Evolutionary conservation across 2,113 vertebrate species (phyloP).

Genomic region (Formicarius rufipectus): DNA sequence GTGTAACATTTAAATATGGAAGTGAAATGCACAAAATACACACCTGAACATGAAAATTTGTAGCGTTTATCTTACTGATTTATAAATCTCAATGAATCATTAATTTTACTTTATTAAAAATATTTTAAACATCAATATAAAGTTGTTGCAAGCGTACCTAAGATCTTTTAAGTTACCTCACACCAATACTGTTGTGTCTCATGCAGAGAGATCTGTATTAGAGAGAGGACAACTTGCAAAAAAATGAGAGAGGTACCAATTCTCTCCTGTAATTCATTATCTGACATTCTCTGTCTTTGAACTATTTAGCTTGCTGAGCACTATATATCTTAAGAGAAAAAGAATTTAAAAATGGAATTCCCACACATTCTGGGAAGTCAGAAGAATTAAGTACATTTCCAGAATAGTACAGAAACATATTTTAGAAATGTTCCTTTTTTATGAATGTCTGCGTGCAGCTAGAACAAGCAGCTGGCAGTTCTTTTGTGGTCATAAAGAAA

Average conservation of each 20-base stretch:
- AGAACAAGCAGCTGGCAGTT: neutral
- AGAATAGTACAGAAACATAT: neutral
- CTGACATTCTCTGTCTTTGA: neutral
- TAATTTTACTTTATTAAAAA: neutral
- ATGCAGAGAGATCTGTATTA: neutral
- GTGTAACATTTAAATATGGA: neutral
- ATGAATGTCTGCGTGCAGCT: neutral
- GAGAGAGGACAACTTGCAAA: neutral
- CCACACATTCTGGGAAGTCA: neutral
- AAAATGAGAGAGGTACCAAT: neutral
- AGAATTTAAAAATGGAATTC: neutral
- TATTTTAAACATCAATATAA: neutral
- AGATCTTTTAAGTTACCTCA: neutral
- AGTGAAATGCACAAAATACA: neutral
- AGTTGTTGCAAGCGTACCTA: neutral
- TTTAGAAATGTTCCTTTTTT: neutral
- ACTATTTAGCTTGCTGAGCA: neutral
- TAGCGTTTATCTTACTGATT: neutral
- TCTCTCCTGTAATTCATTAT: neutral
- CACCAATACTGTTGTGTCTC: neutral
- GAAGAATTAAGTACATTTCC: neutral
- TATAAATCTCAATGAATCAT: neutral
- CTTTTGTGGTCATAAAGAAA: neutral
- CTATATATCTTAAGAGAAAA: neutral
- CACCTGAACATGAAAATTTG: neutral